Base-by-base conservation (phyloP, 2,888 invertebrate genomes). In the Parnassius smintheus region DNA sequence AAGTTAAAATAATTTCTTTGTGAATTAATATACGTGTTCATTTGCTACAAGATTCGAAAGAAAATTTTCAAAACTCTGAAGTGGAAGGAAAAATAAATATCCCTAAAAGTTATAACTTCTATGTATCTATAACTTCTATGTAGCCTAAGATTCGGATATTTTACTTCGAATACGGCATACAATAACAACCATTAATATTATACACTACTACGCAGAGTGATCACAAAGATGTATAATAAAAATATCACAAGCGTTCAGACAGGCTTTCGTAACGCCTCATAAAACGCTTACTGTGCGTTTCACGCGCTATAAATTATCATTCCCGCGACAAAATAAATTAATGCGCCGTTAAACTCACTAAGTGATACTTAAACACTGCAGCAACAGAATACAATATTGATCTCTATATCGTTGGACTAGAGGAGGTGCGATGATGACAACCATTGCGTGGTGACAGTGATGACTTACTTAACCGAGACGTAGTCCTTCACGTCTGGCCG, bases 281-380 rank as follows among this genome's bases (percentile, higher is more conserved):
- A 56, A 61, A 61, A 61, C 51, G 56, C 56, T 62, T 62, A 46
- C 48, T 51, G 46, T 57, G 48, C 56, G 51, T 46, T 53, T 53
- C 50, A 44, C 45, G 56, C 52, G 42, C 52, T n/a, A 62, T 62
- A 62, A 62, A 57, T 62, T 62, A 57, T 62, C 56, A 62, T 62
- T 62, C 56, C 48, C 52, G 56, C 48, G 56, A 52, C 61, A 56
- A 57, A 41, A 56, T 62, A 62, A 57, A 62, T 53, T 11, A 45
- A 9, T 11, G 46, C n/a, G 12, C n/a, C 46, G n/a, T 46, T 46
- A 46, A 46, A 46, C 7, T n/a, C 7, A 46, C 46, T 46, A 46
- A 46, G 46, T 46, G 46, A n/a, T 11, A n/a, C n/a, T 46, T n/a
- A 46, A 12, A 46, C n/a, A 46, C 46, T 46, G 46, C 46, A 46